phyloP scores from a whole-genome alignment of 2,113 vertebrate genomes.

The Scomber japonicus region DNA sequence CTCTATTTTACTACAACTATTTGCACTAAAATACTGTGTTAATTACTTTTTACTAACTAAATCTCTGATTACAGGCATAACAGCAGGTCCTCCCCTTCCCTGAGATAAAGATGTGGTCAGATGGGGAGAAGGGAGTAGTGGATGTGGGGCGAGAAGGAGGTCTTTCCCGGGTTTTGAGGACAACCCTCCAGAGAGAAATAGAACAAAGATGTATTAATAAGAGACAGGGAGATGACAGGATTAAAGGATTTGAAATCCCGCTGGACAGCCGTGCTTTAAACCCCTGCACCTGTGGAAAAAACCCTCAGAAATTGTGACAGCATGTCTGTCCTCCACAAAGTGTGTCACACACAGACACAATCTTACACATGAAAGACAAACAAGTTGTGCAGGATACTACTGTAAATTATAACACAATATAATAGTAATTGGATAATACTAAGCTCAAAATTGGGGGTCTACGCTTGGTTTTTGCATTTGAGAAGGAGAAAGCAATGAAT shows the following conservation, averaged over 20 bases:
- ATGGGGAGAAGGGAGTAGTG: background rate
- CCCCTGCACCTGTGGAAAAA: conserved; percentile 61
- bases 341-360: conserved; percentile 36
- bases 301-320: conserved; percentile 23
- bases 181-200: conserved; percentile 39
- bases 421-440: background rate
- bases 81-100: background rate
- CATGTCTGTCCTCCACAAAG: conserved; percentile 27
- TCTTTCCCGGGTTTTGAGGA: conserved; percentile 6
- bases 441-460: background rate
- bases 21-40: too few relatives aligned
- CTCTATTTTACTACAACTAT: too few relatives aligned
- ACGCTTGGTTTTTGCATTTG: background rate
- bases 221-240: conserved; percentile 64
- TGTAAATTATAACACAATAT: background rate
- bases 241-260: conserved; percentile 72
- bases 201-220: conserved; percentile 57
- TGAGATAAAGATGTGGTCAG: background rate
- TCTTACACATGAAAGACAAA: background rate
- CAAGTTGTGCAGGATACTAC: background rate
- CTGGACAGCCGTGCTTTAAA: conserved; percentile 30
- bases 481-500: background rate
- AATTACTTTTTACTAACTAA: background rate
- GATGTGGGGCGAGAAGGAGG: background rate
- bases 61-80: background rate